These are phyloP conservation scores for Chironomus tentans DNA, from an alignment of 2,888 invertebrate species.

Conservation along the genomic window DNA sequence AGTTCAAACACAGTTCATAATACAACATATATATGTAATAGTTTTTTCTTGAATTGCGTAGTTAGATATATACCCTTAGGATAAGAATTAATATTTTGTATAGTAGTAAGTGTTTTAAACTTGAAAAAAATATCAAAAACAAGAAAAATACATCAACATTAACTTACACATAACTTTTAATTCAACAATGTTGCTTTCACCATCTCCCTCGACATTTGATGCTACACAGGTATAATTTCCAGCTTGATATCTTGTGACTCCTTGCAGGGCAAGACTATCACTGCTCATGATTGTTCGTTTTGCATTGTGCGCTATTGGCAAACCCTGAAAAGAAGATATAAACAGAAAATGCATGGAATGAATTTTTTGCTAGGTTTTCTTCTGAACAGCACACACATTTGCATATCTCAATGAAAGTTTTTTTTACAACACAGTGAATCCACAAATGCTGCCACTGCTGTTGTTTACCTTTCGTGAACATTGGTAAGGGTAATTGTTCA, in stretches of 20 bases:
- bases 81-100: too few species aligned
- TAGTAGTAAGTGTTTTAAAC: too few species aligned
- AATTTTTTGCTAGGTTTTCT: background rate
- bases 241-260: conserved; percentile 68
- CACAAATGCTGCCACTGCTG: too few species aligned
- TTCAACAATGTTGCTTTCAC: conserved; percentile 68
- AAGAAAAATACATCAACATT: conserved; percentile 26
- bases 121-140: too few species aligned
- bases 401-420: background rate
- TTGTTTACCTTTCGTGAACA: too few species aligned
- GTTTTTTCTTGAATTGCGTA: too few species aligned
- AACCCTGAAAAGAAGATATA: conserved; percentile 50
- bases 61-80: too few species aligned
- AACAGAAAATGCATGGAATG: background rate
- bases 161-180: conserved; percentile 87
- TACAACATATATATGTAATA: too few species aligned
- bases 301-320: conserved; percentile 75
- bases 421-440: too few species aligned
- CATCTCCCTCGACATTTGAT: conserved; percentile 86
- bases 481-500: too few species aligned
- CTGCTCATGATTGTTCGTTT: conserved; percentile 76
- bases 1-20: too few species aligned
- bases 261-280: conserved; percentile 71
- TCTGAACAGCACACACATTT: background rate
- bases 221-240: conserved; percentile 85